Evolutionary conservation across 1,140 invertebrate genomes (phyloP), one percentile per base, ranked within the genome.

Genomic region (Scylla paramamosain): DNA sequence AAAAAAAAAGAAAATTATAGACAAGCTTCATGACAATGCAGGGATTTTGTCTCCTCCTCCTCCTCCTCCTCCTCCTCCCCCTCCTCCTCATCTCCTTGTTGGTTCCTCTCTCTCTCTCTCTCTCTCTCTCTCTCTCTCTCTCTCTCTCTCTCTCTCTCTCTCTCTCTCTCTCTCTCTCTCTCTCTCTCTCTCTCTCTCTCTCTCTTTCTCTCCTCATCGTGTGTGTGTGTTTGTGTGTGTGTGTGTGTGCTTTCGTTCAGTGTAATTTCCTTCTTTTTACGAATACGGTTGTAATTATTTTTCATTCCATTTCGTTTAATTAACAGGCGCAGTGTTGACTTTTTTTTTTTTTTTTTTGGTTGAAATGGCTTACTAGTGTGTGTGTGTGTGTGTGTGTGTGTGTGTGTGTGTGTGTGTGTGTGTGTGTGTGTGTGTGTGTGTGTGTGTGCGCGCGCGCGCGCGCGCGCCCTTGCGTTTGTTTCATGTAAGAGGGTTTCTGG

Each of bases 201-300:
- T 88, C 14, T 88, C 31, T 88, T 25, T 88, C 32, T 32, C 14
- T 32, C 32, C n/a, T 25, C 46, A 29, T 32, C 52, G 87, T 46
- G 87, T 89, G 87, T 89, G 87, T 89, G 32, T 89, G 48, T 45
- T 32, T 89, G n/a, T 89, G 87, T 45, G 48, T 89, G 32, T 89
- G 48, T 45, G 87, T 89, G 48, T 89, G 32, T 89, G 48, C 39
- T 12, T 45, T 4, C 31, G 87, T 88, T n/a, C 28, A 29, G 31
- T 59, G 52, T 59, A 59, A 59, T 14, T 59, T 59, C 2, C 2
- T 14, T 12, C 16, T 12, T 59, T 59, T 12, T 59, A 12, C 12
- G 16, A 59, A 59, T 12, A 88, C 10, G 0, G 31, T 12, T 25
- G 87, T 20, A 59, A 59, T 39, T 39, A 39, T 39, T 39, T 39